Evolutionary conservation across 2,888 invertebrate species (phyloP).

Genomic region (Acanthococcus lagerstroemiae): DNA sequence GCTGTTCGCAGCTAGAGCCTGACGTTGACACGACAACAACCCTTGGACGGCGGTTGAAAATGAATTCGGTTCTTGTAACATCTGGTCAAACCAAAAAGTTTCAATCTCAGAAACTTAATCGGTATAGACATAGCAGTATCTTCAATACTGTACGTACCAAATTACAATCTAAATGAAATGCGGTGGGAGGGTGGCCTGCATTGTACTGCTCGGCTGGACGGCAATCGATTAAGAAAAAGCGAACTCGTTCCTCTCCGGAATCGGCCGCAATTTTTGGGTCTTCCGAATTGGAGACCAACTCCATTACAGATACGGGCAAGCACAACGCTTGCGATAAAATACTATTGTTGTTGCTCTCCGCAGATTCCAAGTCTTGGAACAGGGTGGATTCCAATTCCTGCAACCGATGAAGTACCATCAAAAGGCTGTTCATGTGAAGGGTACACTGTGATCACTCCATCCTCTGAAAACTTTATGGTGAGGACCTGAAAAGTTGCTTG

Average conservation of each 20-base stretch:
- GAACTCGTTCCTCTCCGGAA: constrained; percentile 47
- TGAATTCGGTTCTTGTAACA: constrained; percentile 91
- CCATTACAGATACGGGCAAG: constrained; percentile 89
- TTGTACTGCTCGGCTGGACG: constrained; percentile 95
- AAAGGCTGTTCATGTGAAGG: not conserved
- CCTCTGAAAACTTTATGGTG: no score
- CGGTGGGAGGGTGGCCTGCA: constrained; percentile 90
- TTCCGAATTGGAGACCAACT: constrained; percentile 70
- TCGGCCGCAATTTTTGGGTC: constrained; percentile 20
- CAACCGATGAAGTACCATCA: not conserved
- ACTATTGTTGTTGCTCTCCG: constrained; percentile 39
- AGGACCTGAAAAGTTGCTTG: no score
- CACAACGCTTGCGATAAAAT: constrained; percentile 76
- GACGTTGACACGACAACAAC: constrained; percentile 75
- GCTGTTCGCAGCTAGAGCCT: constrained; percentile 75
- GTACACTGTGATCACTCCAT: no score
- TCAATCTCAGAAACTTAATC: not conserved
- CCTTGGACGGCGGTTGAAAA: constrained; percentile 92
- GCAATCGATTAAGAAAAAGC: constrained; percentile 95
- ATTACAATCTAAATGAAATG: constrained; percentile 95
- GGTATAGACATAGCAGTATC: no score
- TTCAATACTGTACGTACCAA: constrained; percentile 57
- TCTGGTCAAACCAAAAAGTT: constrained; percentile 44
- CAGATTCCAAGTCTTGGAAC: constrained; percentile 1
- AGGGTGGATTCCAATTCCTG: constrained; percentile 9